A percentile compares a stretch with the other conserved stretches of the same genome.
These are phyloP conservation scores for Lineus longissimus DNA, from an alignment of 1,140 invertebrate genomes.

Conservation along the genomic window DNA sequence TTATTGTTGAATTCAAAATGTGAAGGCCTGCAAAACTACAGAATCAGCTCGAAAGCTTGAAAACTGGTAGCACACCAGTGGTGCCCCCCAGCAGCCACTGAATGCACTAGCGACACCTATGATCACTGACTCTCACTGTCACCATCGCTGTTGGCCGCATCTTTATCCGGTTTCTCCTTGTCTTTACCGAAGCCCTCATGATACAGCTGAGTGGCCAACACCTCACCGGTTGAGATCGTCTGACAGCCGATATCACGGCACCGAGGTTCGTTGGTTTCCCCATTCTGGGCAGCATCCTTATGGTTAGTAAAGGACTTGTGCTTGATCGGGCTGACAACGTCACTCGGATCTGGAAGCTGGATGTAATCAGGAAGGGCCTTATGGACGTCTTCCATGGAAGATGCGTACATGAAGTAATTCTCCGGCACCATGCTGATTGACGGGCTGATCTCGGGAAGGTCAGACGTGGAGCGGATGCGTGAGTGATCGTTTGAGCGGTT, in stretches of 20 bases:
- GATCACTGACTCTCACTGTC: too few species aligned
- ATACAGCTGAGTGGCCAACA: constrained; percentile 53
- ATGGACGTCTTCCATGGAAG: constrained; percentile 36
- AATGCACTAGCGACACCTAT: too few species aligned
- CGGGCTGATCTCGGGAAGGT: constrained; percentile 37
- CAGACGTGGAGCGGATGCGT: constrained; percentile 40
- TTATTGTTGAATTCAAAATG: too few species aligned
- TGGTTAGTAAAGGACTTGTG: neutral
- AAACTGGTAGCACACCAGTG: too few species aligned
- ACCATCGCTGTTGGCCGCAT: too few species aligned
- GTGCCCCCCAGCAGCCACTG: too few species aligned
- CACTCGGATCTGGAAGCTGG: neutral
- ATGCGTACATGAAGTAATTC: constrained; percentile 49
- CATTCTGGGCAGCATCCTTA: constrained; percentile 2
- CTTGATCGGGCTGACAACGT: neutral
- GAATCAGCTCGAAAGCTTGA: too few species aligned
- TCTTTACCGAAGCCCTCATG: constrained; percentile 31
- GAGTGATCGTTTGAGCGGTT: constrained; percentile 42
- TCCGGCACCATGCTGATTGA: constrained; percentile 50
- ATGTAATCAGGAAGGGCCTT: constrained; percentile 1
- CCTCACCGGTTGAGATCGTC: constrained; percentile 53
- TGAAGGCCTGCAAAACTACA: too few species aligned
- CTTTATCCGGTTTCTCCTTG: neutral
- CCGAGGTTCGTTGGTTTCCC: constrained; percentile 20
- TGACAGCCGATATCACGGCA: constrained; percentile 40